phyloP scores from a whole-genome alignment of 2,797 vertebrate species.

The Lepus oiostolus region DNA sequence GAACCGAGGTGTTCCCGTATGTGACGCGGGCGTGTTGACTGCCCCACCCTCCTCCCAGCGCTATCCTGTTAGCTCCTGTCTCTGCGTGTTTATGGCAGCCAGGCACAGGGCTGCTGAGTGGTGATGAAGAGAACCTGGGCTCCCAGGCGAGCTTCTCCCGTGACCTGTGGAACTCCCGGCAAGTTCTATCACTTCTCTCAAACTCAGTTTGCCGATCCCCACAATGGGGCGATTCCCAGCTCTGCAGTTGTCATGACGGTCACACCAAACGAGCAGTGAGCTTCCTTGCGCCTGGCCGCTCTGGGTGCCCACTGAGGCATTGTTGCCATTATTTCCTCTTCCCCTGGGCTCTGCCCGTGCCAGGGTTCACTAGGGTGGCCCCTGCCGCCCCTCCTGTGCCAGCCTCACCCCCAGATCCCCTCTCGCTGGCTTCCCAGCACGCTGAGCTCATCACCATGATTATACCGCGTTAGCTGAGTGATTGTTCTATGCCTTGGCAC shows the following conservation, averaged over 20 bases:
- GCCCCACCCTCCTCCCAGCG: rapidly evolving
- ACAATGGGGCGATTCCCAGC: not conserved
- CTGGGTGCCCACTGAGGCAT: rapidly evolving
- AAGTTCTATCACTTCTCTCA: not conserved
- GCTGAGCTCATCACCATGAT: constrained; percentile 86
- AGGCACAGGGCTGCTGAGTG: rapidly evolving
- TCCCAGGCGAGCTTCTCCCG: not conserved
- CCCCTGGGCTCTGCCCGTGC: not conserved
- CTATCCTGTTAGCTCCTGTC: rapidly evolving
- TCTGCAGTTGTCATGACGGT: not conserved
- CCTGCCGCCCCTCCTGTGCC: not conserved
- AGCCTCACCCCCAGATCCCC: not conserved
- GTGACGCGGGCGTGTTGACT: too few species aligned
- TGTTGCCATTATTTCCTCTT: too few species aligned
- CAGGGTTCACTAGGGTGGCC: too few species aligned
- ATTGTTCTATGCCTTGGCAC: constrained; percentile 84
- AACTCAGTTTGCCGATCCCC: not conserved
- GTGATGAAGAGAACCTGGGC: not conserved
- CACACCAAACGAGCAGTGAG: rapidly evolving
- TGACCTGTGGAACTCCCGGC: not conserved
- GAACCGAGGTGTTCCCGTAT: too few species aligned
- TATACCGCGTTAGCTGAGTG: constrained; percentile 83
- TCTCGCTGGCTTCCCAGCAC: constrained; percentile 61
- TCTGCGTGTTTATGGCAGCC: rapidly evolving
- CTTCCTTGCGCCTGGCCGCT: not conserved